These are phyloP conservation scores for Psittacula cyanocephala DNA, from an alignment of 2,113 vertebrate genomes.

Conservation along the genomic window DNA sequence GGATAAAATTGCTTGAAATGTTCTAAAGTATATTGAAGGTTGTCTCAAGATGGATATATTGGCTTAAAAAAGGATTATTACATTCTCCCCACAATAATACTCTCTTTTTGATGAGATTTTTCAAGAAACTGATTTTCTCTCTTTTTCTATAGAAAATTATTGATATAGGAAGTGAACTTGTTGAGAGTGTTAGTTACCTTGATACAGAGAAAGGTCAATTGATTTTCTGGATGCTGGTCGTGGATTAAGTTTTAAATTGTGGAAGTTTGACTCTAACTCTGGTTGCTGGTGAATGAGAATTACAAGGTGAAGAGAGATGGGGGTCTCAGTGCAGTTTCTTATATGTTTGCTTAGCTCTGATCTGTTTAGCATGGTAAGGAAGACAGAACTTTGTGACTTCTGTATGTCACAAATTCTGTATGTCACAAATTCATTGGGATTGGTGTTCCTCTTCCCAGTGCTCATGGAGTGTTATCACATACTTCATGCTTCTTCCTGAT, in stretches of 20 bases:
- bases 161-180: neutral
- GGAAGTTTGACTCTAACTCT: neutral
- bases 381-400: neutral
- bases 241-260: neutral
- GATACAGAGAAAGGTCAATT: neutral
- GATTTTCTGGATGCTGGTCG: neutral
- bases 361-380: neutral
- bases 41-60: neutral
- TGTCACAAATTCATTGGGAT: neutral
- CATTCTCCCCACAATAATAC: neutral
- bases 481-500: neutral
- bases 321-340: neutral
- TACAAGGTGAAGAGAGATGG: neutral
- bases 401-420: too few relatives aligned
- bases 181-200: neutral
- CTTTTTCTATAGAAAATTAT: neutral
- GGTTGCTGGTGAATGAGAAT: neutral
- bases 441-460: neutral
- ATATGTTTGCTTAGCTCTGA: neutral
- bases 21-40: neutral
- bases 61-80: neutral
- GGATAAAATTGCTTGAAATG: constrained; percentile 17
- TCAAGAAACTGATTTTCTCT: neutral
- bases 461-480: neutral
- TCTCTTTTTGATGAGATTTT: neutral